Percentiles rank a stretch among this genome's conserved stretches.
These are phyloP conservation scores for Poecilia gillii DNA, from an alignment of 2,797 vertebrate genomes.

Conservation along the genomic window DNA sequence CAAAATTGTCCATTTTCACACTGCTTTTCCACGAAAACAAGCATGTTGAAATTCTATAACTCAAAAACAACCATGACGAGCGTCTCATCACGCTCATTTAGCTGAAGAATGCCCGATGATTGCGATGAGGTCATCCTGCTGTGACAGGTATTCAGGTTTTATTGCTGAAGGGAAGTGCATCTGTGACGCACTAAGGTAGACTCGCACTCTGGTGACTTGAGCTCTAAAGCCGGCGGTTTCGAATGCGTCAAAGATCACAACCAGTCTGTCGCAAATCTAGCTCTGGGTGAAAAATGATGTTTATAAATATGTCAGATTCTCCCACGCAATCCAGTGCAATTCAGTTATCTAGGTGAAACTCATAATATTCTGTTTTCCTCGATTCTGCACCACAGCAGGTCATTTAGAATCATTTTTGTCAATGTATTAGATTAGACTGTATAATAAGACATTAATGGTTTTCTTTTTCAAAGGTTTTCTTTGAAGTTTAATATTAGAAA, in stretches of 20 bases:
- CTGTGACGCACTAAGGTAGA: slow-evolving; percentile 34
- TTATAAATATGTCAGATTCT: neutral
- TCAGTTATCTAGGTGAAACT: neutral
- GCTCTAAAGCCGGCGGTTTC: slow-evolving; percentile 2
- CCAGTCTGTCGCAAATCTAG: neutral
- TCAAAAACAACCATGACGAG: slow-evolving; percentile 21
- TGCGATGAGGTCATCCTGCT: slow-evolving; percentile 55
- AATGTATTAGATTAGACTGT: neutral
- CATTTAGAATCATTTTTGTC: slow-evolving; percentile 1
- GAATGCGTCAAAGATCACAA: neutral
- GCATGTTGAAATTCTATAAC: neutral
- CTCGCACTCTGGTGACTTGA: slow-evolving; percentile 1
- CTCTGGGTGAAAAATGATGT: neutral
- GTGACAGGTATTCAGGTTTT: slow-evolving; percentile 46
- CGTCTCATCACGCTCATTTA: slow-evolving; percentile 36
- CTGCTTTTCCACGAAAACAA: slow-evolving; percentile 21
- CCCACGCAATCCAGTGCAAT: neutral
- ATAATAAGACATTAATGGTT: neutral
- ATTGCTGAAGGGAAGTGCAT: slow-evolving; percentile 50
- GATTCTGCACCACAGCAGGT: neutral
- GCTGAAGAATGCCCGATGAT: slow-evolving; percentile 31
- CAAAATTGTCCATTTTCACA: slow-evolving; percentile 4
- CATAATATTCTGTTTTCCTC: slow-evolving; percentile 3
- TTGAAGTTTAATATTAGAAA: neutral
- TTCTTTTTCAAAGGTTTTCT: neutral